These are phyloP conservation scores for Zaprionus nigranus DNA, from an alignment of 1,140 invertebrate genomes.

Conservation along the genomic window DNA sequence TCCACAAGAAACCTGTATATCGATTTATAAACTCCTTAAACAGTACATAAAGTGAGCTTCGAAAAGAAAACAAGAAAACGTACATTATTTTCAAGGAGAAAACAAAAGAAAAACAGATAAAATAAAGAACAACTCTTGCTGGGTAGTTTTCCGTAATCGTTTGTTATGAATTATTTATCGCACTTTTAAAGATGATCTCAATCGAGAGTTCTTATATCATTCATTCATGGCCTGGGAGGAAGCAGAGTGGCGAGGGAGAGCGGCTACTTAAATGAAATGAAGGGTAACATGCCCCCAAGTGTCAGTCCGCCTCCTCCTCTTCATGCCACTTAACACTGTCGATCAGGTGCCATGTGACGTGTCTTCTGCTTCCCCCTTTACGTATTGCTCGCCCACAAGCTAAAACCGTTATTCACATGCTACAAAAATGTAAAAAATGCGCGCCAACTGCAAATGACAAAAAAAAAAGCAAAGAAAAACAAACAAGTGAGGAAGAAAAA, in stretches of 20 bases:
- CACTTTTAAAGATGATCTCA: constrained; percentile 5
- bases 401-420: constrained; percentile 40
- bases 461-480: constrained; percentile 2
- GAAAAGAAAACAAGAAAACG: no score
- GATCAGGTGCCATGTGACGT: constrained; percentile 6
- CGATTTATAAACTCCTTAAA: background rate
- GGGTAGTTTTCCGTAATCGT: background rate
- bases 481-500: constrained; percentile 10
- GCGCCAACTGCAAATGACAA: constrained; percentile 32
- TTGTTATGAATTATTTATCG: background rate
- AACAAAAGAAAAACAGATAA: background rate
- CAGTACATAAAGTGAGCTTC: background rate
- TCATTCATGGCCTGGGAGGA: background rate
- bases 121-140: background rate
- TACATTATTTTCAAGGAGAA: no score
- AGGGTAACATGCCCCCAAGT: constrained; percentile 2
- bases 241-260: no score
- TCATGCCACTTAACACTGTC: background rate
- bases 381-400: constrained; percentile 22
- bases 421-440: constrained; percentile 72
- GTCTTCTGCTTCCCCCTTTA: background rate
- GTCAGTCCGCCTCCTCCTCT: background rate
- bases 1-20: background rate
- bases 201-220: background rate
- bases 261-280: background rate